These are phyloP conservation scores for Toxotes chatareus DNA, from an alignment of 2,113 vertebrate species.

Conservation along the genomic window DNA sequence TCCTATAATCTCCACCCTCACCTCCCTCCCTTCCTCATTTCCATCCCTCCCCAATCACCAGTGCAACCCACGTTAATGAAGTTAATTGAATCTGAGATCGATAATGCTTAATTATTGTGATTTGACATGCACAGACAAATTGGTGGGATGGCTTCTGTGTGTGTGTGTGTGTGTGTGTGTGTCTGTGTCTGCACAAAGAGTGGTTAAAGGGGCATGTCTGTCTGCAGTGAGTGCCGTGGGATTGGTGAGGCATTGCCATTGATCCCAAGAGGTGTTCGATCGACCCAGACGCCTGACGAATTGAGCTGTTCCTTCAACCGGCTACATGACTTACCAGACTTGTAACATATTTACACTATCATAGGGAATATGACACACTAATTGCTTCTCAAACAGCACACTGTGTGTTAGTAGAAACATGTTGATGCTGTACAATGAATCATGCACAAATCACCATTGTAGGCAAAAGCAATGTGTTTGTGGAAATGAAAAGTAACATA, in stretches of 20 bases:
- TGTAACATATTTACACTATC: constrained; percentile 30
- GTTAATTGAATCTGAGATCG: constrained; percentile 99
- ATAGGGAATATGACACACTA: neutral
- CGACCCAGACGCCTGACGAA: constrained; percentile 91
- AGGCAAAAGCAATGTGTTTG: neutral
- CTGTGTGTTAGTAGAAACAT: neutral
- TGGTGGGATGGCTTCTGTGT: constrained; percentile 86
- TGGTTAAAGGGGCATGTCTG: constrained; percentile 58
- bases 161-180: constrained; percentile 75
- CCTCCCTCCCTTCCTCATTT: constrained; percentile 45
- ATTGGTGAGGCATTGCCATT: constrained; percentile 86
- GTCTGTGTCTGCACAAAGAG: constrained; percentile 62
- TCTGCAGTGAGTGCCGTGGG: constrained; percentile 42
- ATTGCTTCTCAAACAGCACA: neutral
- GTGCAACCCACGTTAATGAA: constrained; percentile 96
- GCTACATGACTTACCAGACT: constrained; percentile 28
- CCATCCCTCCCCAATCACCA: constrained; percentile 70
- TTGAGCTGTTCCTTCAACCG: constrained; percentile 48
- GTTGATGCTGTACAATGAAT: no score
- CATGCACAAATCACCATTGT: neutral
- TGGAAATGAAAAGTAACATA: neutral
- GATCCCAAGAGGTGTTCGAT: constrained; percentile 90
- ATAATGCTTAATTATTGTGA: constrained; percentile 99
- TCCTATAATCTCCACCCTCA: constrained; percentile 60
- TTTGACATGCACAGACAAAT: constrained; percentile 97